These are phyloP conservation scores for Hemichromis elongatus DNA, from an alignment of 2,113 vertebrate species.

Conservation along the genomic window DNA sequence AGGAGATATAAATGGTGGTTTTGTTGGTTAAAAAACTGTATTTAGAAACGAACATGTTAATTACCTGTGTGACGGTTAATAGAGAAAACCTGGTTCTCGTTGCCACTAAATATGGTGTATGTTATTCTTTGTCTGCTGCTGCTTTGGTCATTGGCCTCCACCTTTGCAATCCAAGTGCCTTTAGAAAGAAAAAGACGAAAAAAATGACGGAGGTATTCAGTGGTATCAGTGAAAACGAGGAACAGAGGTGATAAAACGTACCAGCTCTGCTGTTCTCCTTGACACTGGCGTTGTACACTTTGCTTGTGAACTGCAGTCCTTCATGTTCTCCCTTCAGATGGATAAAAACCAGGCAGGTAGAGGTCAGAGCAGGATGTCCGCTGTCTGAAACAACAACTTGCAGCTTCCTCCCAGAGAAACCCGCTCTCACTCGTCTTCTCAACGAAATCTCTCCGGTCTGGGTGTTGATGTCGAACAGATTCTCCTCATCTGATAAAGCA, in stretches of 20 bases:
- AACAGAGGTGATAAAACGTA: slow-evolving; percentile 17
- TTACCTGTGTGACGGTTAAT: slow-evolving; percentile 81
- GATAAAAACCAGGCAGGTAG: slow-evolving; percentile 79
- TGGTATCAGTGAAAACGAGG: neutral
- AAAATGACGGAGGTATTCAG: neutral
- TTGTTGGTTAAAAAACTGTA: neutral
- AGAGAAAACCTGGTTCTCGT: slow-evolving; percentile 76
- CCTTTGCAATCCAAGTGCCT: slow-evolving; percentile 83
- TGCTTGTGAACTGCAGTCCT: slow-evolving; percentile 76
- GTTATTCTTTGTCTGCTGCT: slow-evolving; percentile 65
- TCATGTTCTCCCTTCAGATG: slow-evolving; percentile 73
- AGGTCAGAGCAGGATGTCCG: slow-evolving; percentile 73
- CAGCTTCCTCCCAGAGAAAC: slow-evolving; percentile 71
- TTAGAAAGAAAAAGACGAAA: neutral
- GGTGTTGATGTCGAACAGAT: slow-evolving; percentile 73
- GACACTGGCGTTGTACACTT: slow-evolving; percentile 73
- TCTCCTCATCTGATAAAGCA: slow-evolving; percentile 61
- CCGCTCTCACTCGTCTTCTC: slow-evolving; percentile 56
- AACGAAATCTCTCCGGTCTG: slow-evolving; percentile 80
- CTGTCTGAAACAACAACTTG: slow-evolving; percentile 77
- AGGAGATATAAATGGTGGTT: neutral
- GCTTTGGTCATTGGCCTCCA: slow-evolving; percentile 72
- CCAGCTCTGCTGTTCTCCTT: slow-evolving; percentile 83
- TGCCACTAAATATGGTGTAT: slow-evolving; percentile 81
- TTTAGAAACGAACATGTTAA: slow-evolving; percentile 35